A percentile compares a stretch with the other conserved stretches of the same genome.
Conservation (phyloP, 2,888 invertebrate genomes). For the Phalera bucephala region DNA sequence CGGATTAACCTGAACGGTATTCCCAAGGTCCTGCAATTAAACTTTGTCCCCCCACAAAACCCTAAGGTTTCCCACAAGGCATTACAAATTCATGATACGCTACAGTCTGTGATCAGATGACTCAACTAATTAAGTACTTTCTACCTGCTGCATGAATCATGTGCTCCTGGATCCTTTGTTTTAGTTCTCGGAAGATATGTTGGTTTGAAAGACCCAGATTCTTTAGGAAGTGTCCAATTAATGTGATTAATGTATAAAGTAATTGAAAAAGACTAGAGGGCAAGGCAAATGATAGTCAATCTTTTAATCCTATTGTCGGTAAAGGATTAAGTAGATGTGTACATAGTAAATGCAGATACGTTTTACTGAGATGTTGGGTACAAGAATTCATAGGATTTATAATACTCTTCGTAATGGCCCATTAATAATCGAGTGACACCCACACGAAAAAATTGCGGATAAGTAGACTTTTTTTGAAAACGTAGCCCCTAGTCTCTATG, state of each 20-base stretch:
- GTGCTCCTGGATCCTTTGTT: slow-evolving; percentile 17
- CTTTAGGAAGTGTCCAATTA: neutral
- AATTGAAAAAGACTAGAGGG: no score
- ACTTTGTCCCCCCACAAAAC: neutral
- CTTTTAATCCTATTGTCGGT: no score
- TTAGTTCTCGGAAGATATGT: slow-evolving; percentile 12
- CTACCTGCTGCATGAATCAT: slow-evolving; percentile 9
- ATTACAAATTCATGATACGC: neutral
- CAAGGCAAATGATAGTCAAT: no score
- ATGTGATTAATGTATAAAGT: neutral
- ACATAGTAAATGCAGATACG: no score
- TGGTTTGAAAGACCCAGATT: neutral
- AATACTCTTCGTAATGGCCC: no score
- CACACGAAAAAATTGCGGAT: no score
- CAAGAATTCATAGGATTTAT: no score
- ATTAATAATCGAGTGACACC: no score
- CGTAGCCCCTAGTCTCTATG: no score
- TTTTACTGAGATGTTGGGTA: no score
- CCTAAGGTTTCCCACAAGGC: neutral
- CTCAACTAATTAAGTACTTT: slow-evolving; percentile 1
- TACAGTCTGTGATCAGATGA: neutral
- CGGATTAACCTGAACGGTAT: neutral
- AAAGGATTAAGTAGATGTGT: no score
- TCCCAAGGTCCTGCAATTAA: neutral
- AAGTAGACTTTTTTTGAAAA: no score